Evolutionary conservation across 2,113 vertebrate species (phyloP).

Genomic region (Nanger granti): DNA sequence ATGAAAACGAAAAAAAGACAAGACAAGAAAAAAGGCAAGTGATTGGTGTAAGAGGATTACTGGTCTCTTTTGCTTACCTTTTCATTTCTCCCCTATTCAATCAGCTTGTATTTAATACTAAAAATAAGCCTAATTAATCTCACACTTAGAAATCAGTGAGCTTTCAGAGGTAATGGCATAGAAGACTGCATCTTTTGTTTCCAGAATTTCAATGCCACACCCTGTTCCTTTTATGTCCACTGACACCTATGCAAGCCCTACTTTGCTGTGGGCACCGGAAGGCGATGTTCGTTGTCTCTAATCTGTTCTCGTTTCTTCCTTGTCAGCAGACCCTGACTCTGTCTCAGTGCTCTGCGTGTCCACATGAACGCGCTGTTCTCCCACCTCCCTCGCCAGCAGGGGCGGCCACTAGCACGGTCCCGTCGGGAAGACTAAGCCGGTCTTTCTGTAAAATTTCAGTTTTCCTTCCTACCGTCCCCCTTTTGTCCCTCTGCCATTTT

Average conservation of each 20-base stretch:
- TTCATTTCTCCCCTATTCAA: background rate
- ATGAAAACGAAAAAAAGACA: background rate
- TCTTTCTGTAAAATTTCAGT: background rate
- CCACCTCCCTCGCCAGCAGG: background rate
- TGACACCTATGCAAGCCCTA: background rate
- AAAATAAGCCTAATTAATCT: background rate
- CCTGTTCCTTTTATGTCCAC: background rate
- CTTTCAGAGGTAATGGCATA: background rate
- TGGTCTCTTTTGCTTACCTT: background rate
- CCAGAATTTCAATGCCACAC: background rate
- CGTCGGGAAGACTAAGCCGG: background rate
- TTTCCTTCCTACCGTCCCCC: background rate
- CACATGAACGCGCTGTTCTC: too few relatives aligned
- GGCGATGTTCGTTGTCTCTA: background rate
- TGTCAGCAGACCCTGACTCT: background rate
- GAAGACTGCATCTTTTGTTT: background rate
- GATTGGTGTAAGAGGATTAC: background rate
- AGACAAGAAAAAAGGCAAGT: background rate
- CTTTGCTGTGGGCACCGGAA: background rate
- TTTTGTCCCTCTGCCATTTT: background rate
- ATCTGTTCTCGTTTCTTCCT: background rate
- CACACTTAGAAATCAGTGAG: background rate
- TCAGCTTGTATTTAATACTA: slow-evolving; percentile 2
- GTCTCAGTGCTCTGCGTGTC: background rate
- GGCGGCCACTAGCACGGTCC: background rate